These are phyloP conservation scores for Scopus umbretta DNA, from an alignment of 2,113 vertebrate genomes.

Conservation along the genomic window DNA sequence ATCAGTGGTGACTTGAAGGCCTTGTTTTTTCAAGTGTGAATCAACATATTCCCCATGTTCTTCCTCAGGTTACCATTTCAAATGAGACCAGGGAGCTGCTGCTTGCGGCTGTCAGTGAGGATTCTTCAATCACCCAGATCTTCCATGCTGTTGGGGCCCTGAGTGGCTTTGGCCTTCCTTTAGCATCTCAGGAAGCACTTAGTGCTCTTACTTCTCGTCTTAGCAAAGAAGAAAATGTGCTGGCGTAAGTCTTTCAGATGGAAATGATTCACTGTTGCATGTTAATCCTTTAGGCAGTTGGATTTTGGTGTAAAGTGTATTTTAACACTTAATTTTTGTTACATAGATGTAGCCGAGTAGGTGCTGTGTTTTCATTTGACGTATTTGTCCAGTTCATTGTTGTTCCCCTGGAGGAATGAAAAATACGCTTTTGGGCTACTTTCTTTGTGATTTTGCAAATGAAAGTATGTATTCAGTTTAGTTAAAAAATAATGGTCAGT, in stretches of 20 bases:
- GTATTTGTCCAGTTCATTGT: not conserved
- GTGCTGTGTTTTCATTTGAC: not conserved
- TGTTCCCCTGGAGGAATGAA: not conserved
- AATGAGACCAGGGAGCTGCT: slow-evolving; percentile 95
- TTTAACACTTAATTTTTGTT: not conserved
- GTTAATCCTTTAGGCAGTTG: not conserved
- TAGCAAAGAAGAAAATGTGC: slow-evolving; percentile 91
- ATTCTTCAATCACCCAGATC: slow-evolving; percentile 89
- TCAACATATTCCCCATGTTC: not conserved
- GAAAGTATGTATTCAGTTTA: not conserved
- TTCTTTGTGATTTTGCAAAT: not conserved
- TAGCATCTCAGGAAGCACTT: slow-evolving; percentile 91
- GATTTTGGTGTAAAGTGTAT: not conserved
- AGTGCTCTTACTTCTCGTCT: slow-evolving; percentile 85
- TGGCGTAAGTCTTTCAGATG: slow-evolving; percentile 79
- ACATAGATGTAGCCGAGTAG: not conserved
- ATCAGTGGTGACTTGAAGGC: not conserved
- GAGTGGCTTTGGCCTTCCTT: slow-evolving; percentile 85
- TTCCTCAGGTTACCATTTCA: slow-evolving; percentile 83
- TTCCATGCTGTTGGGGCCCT: slow-evolving; percentile 89
- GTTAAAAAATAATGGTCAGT: not conserved
- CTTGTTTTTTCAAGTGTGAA: not conserved
- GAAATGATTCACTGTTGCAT: fast-evolving
- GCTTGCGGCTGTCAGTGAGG: slow-evolving; percentile 90
- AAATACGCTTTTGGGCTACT: fast-evolving